Conservation (phyloP, 2,797 vertebrate species). For the Acanthornis magna region DNA sequence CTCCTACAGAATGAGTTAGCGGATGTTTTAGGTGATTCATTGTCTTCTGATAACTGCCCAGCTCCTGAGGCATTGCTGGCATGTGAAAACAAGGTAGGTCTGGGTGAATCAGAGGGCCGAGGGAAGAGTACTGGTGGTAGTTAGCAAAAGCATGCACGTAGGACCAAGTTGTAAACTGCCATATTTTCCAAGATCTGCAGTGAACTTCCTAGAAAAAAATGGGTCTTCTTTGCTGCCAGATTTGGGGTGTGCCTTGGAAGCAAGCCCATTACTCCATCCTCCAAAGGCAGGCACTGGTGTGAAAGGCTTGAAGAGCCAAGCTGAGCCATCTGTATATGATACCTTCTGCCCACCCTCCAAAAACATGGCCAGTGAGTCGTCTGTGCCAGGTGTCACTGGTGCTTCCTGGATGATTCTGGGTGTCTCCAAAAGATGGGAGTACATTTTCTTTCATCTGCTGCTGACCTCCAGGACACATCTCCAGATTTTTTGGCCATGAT, state of each 20-base stretch:
- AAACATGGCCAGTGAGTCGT: neutral
- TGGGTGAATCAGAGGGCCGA: neutral
- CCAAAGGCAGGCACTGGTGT: neutral
- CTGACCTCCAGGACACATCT: neutral
- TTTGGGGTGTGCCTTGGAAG: neutral
- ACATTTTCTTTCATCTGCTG: neutral
- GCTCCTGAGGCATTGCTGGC: neutral
- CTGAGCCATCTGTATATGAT: neutral
- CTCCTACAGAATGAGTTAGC: constrained; percentile 8
- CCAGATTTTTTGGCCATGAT: neutral
- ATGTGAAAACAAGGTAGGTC: constrained; percentile 27
- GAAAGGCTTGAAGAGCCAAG: neutral
- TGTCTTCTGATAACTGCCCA: constrained; percentile 39
- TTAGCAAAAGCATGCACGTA: neutral
- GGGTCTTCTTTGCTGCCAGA: neutral
- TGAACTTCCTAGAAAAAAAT: neutral
- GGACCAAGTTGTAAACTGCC: neutral
- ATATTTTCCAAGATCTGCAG: neutral
- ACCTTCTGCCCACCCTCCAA: neutral
- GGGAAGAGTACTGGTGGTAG: neutral
- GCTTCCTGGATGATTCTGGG: neutral
- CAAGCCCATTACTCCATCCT: neutral
- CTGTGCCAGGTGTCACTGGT: neutral
- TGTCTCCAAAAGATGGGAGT: neutral
- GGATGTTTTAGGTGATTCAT: constrained; percentile 46